These are phyloP conservation scores for Euzetes globulus DNA, from an alignment of 2,888 invertebrate genomes.

Conservation along the genomic window DNA sequence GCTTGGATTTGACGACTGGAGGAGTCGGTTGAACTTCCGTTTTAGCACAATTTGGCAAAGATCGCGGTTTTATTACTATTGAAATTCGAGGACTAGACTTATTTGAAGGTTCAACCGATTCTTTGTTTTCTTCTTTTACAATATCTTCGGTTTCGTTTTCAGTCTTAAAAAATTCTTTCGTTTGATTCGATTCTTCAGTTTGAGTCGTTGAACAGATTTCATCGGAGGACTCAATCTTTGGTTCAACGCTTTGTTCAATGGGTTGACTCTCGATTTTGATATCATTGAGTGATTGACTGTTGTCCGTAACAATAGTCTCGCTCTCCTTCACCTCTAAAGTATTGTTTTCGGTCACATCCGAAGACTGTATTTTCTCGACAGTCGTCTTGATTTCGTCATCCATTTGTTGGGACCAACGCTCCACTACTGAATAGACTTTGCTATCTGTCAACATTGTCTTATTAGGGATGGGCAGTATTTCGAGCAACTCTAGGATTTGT, in stretches of 20 bases:
- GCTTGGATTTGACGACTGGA: conserved; percentile 22
- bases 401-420: conserved; percentile 62
- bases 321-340: not conserved
- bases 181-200: not conserved
- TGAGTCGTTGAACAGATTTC: conserved; percentile 6
- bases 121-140: not conserved
- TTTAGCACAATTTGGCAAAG: not conserved
- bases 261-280: not conserved
- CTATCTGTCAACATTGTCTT: conserved; percentile 87
- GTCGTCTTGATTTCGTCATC: not conserved
- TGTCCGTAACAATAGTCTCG: not conserved
- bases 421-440: conserved; percentile 73
- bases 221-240: not conserved
- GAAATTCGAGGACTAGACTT: conserved; percentile 25
- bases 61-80: conserved; percentile 10
- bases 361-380: not conserved
- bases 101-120: not conserved
- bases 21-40: not conserved
- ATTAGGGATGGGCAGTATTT: conserved; percentile 80
- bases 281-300: too few species aligned
- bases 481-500: conserved; percentile 69
- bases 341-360: not conserved
- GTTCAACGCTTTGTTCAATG: not conserved
- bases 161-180: not conserved
- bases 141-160: not conserved